These are phyloP conservation scores for Polylopha cassiicola DNA, from an alignment of 2,888 invertebrate genomes.

Conservation along the genomic window DNA sequence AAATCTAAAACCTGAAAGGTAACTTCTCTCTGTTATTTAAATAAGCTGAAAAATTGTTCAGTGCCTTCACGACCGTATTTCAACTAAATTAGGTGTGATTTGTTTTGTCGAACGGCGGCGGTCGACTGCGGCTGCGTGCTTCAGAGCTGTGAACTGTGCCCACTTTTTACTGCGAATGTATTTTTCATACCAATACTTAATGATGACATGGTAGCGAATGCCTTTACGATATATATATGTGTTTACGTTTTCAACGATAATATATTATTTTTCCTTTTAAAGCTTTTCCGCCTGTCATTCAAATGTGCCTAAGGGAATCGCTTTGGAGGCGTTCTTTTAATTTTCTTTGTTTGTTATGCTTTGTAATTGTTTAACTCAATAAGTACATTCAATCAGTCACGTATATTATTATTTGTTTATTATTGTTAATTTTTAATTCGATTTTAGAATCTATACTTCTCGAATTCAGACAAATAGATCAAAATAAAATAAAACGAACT, in stretches of 20 bases:
- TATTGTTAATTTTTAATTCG: too few species aligned
- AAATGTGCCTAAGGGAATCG: constrained; percentile 2
- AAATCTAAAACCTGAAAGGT: constrained; percentile 43
- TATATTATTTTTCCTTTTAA: constrained; percentile 8
- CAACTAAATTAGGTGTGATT: constrained; percentile 54
- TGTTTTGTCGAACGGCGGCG: constrained; percentile 36
- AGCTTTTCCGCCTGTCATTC: neutral
- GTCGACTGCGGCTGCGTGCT: neutral
- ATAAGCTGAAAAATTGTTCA: constrained; percentile 48
- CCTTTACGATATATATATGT: constrained; percentile 15
- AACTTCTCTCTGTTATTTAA: constrained; percentile 27
- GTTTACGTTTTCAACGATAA: constrained; percentile 24
- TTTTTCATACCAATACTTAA: constrained; percentile 28
- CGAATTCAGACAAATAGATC: too few species aligned
- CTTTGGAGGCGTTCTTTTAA: constrained; percentile 4
- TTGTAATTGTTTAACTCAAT: too few species aligned
- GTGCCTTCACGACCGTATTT: constrained; percentile 56
- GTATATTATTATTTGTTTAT: too few species aligned
- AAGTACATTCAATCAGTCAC: too few species aligned
- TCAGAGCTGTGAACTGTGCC: constrained; percentile 28
- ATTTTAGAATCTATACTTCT: too few species aligned
- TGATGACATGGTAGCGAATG: constrained; percentile 23
- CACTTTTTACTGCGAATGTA: constrained; percentile 30
- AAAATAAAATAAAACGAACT: too few species aligned
- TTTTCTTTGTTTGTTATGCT: too few species aligned